Conservation (phyloP, 2,797 vertebrate genomes). For the Anniella stebbinsi region DNA sequence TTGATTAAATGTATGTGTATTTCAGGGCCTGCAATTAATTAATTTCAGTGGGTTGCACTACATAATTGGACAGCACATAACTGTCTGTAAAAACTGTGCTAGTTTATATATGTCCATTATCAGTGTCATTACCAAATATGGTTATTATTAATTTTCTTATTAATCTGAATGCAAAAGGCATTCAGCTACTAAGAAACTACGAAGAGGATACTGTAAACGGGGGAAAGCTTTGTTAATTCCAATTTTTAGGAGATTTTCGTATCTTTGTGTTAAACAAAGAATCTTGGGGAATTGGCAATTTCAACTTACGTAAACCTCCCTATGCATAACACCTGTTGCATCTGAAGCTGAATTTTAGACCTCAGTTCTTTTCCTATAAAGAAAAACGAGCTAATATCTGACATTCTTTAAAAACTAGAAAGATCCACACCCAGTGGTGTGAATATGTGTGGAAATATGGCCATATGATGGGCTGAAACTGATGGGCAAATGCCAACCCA, state of each 20-base stretch:
- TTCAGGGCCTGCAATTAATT: background rate
- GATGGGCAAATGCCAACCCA: background rate
- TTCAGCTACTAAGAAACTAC: background rate
- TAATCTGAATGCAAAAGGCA: background rate
- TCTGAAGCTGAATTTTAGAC: background rate
- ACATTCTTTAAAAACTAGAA: background rate
- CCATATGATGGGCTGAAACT: background rate
- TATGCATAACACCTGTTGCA: background rate
- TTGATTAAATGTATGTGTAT: background rate
- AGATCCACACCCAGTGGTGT: background rate
- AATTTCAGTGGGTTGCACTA: background rate
- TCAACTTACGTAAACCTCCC: background rate
- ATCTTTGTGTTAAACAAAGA: background rate
- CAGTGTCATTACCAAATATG: background rate
- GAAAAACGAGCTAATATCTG: background rate
- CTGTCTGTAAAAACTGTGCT: background rate
- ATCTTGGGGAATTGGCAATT: background rate
- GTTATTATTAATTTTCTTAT: background rate
- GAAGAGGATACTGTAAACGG: slow-evolving; percentile 29
- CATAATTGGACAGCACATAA: background rate
- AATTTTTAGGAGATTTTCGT: background rate
- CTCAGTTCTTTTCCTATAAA: background rate
- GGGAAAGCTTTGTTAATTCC: background rate
- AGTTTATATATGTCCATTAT: background rate
- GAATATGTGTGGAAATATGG: background rate